Percentiles rank a stretch among this genome's conserved stretches.
Evolutionary conservation across 2,797 vertebrate species (phyloP).

Genomic region (Microctenopoma steveboyesi): DNA sequence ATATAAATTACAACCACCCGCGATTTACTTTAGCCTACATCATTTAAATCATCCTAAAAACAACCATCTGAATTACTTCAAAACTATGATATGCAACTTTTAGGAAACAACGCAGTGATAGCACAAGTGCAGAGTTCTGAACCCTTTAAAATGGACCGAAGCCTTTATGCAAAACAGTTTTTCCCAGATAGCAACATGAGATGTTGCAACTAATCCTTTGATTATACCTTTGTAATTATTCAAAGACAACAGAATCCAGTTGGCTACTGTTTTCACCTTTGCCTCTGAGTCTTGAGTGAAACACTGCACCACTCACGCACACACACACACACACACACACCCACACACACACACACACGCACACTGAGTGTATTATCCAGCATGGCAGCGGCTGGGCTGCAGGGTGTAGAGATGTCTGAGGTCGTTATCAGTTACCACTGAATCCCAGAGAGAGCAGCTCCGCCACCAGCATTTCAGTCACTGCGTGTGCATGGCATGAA

Average conservation of each 20-base stretch:
- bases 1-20: no score
- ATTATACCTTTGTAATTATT: slow-evolving; percentile 25
- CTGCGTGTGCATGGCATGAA: slow-evolving; percentile 7
- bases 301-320: slow-evolving; percentile 16
- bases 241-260: slow-evolving; percentile 20
- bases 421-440: slow-evolving; percentile 57
- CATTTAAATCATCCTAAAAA: no score
- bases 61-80: no score
- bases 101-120: no score
- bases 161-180: neutral
- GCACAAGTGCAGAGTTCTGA: neutral
- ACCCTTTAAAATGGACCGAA: neutral
- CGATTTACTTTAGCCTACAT: no score
- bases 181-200: slow-evolving; percentile 4
- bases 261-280: slow-evolving; percentile 30
- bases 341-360: neutral
- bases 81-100: no score
- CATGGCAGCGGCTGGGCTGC: slow-evolving; percentile 38
- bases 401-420: slow-evolving; percentile 60
- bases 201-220: slow-evolving; percentile 8
- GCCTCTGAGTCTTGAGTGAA: slow-evolving; percentile 37
- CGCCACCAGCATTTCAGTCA: slow-evolving; percentile 40
- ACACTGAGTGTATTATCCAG: slow-evolving; percentile 19
- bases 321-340: slow-evolving; percentile 23
- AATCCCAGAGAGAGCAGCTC: slow-evolving; percentile 30